Evolutionary conservation across 2,888 invertebrate species (phyloP), one percentile per base, ranked within the genome.

Genomic region (Melinaea marsaeus): DNA sequence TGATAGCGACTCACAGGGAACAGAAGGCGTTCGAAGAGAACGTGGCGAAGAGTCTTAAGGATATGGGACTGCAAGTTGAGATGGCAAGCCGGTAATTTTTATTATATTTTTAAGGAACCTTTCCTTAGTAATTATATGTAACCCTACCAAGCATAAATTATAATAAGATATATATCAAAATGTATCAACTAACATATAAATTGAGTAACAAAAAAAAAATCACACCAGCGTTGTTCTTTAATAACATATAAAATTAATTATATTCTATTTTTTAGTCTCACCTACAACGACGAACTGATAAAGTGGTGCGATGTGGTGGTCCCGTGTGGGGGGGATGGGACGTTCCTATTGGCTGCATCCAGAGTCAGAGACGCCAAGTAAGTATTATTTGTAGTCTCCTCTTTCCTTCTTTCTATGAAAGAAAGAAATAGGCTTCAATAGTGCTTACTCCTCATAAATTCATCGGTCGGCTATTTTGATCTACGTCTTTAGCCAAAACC

Each of bases 311-410:
- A 99, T 87, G 92, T 96, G 64, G 92, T 97, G 61, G 92, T 97
- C 2, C 96, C 97, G 0, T 94, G 95, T 61, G 99, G 99, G 5
- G 99, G 99, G 0, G 99, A 99, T 84, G 99, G 99, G 0, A 99
- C 99, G 2, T 99, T 98, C 87, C 92, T 99, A 42, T 89, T 99
- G 74, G 98, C 98, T 0, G 97, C 99, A 5, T 97, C 96, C 77
- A 94, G 95, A 81, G 94, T 98, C 34, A 89, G 91, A 61, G 92
- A 94, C 72, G 84, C 83, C 6, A 87, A 83, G 91, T 91, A 63
- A 79, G 88, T 81, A 22, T 34, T 42, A 0, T 13, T 22, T 22
- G 22, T 22, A 22, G 22, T 22, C 22, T 22, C 1, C 22, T 22
- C 1, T 22, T 22, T 22, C 22, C 1, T 22, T 22, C 22, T 22